A percentile compares a stretch with the other conserved stretches of the same genome.
These are phyloP conservation scores for Perdita meconis DNA, from an alignment of 2,888 invertebrate species.

Conservation along the genomic window DNA sequence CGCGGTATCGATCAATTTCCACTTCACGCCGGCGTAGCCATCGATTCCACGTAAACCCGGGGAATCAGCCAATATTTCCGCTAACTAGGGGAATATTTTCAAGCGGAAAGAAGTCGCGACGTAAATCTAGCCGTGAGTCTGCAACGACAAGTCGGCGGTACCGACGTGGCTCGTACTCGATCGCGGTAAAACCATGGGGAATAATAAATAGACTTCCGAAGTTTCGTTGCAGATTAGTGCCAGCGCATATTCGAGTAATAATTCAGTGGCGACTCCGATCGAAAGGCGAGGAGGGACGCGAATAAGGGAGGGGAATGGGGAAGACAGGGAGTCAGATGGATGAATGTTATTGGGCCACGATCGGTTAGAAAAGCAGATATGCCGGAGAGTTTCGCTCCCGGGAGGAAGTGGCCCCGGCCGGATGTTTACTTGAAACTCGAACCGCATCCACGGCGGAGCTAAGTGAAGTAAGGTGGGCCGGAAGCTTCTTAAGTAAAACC, in stretches of 20 bases:
- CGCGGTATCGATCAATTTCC: conserved; percentile 19
- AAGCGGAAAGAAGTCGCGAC: conserved; percentile 1
- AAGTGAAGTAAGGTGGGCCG: conserved; percentile 73
- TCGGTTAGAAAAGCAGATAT: conserved; percentile 73
- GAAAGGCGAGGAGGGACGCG: neutral
- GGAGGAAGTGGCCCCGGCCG: conserved; percentile 68
- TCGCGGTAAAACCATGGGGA: conserved; percentile 24
- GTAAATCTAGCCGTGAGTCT: conserved; percentile 34
- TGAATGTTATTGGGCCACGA: conserved; percentile 69
- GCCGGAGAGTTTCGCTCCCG: conserved; percentile 68
- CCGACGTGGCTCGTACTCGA: neutral
- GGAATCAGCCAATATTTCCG: neutral
- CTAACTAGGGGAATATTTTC: conserved; percentile 33
- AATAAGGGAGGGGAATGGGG: neutral
- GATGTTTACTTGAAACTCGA: conserved; percentile 76
- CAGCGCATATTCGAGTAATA: conserved; percentile 41
- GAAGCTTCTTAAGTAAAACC: conserved; percentile 75
- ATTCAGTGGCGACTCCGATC: conserved; percentile 39
- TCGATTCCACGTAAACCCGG: neutral
- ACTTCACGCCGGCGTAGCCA: neutral
- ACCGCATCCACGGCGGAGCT: conserved; percentile 68
- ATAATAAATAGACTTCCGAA: conserved; percentile 50
- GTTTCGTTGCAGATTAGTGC: conserved; percentile 53
- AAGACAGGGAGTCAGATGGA: conserved; percentile 24
- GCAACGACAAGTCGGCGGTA: conserved; percentile 24